Percentiles rank a stretch among this genome's conserved stretches.
These are phyloP conservation scores for Lysandra bellargus DNA, from an alignment of 2,888 invertebrate species.

Conservation along the genomic window DNA sequence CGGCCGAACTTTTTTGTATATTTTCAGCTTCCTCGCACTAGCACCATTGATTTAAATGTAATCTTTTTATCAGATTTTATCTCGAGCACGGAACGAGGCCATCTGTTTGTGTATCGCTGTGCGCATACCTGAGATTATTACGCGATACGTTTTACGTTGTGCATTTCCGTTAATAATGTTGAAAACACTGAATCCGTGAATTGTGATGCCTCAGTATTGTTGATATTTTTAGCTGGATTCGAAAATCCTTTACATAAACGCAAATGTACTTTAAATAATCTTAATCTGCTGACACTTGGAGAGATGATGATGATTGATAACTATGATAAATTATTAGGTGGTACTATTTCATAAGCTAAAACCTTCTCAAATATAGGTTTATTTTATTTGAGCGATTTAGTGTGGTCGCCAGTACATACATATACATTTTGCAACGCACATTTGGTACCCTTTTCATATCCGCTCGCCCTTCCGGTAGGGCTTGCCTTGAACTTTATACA, in stretches of 20 bases:
- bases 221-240: background rate
- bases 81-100: constrained; percentile 41
- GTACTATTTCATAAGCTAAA: background rate
- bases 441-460: background rate
- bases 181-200: background rate
- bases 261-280: background rate
- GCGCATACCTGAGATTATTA: constrained; percentile 31
- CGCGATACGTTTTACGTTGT: background rate
- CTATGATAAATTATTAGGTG: background rate
- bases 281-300: background rate
- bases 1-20: background rate
- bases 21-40: background rate
- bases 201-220: background rate
- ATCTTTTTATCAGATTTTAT: constrained; percentile 39
- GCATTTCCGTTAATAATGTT: background rate
- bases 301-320: background rate
- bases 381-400: no score
- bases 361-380: no score
- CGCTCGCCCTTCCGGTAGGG: background rate
- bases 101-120: constrained; percentile 37
- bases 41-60: constrained; percentile 26
- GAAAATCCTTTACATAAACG: background rate
- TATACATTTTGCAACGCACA: no score
- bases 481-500: background rate
- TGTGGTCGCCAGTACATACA: no score